Evolutionary conservation across 2,888 invertebrate species (phyloP).

Genomic region (Eubasilissa splendida): DNA sequence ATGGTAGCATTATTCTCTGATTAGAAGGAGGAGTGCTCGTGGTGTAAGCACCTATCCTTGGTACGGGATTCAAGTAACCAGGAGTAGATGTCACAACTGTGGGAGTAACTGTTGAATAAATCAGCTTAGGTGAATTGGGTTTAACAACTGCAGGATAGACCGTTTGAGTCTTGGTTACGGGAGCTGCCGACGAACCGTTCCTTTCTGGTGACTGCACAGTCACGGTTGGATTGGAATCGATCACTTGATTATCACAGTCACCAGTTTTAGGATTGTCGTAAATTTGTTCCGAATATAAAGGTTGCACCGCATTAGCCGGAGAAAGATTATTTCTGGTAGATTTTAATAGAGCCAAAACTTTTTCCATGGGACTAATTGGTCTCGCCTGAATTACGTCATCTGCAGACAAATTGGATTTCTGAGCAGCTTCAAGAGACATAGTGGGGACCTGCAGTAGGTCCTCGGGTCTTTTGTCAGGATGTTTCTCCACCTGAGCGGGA

Average conservation of each 20-base stretch:
- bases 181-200: constrained; percentile 60
- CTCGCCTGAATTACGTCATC: constrained; percentile 69
- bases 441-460: constrained; percentile 60
- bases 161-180: constrained; percentile 48
- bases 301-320: constrained; percentile 61
- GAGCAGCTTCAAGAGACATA: constrained; percentile 70
- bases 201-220: constrained; percentile 66
- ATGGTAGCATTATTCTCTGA: constrained; percentile 69
- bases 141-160: constrained; percentile 61
- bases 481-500: constrained; percentile 57
- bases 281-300: constrained; percentile 59
- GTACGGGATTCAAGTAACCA: constrained; percentile 61
- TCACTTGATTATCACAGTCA: constrained; percentile 61
- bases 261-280: constrained; percentile 55
- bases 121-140: constrained; percentile 63
- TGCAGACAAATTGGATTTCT: constrained; percentile 70
- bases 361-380: constrained; percentile 74
- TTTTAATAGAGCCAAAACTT: constrained; percentile 74
- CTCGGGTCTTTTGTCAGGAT: constrained; percentile 46
- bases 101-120: constrained; percentile 62
- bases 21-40: constrained; percentile 61
- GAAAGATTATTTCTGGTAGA: constrained; percentile 68
- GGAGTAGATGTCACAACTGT: constrained; percentile 64
- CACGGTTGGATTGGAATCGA: constrained; percentile 61
- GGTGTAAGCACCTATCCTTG: constrained; percentile 64